These are phyloP conservation scores for Ectemnius continuus DNA, from an alignment of 2,888 invertebrate genomes.

Conservation along the genomic window DNA sequence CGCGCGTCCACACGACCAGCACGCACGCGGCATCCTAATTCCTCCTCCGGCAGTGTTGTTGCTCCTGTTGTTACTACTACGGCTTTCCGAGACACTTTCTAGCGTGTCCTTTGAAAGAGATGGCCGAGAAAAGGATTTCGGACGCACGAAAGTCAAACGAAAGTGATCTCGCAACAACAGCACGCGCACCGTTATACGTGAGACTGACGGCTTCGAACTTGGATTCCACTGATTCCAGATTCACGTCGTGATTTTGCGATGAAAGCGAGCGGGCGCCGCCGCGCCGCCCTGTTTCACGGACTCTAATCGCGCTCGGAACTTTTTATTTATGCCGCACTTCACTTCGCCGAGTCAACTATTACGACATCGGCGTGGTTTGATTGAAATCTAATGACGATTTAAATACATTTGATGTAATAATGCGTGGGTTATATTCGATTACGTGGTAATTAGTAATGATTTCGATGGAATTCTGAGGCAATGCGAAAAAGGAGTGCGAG, in stretches of 20 bases:
- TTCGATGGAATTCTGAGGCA: neutral
- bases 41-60: slow-evolving; percentile 31
- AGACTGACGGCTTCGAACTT: neutral
- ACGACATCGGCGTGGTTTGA: neutral
- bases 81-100: slow-evolving; percentile 56
- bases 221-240: slow-evolving; percentile 50
- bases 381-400: too few relatives aligned
- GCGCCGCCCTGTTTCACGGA: too few relatives aligned
- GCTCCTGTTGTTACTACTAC: slow-evolving; percentile 37
- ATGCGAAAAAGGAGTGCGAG: neutral
- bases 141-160: slow-evolving; percentile 65
- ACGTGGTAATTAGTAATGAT: neutral
- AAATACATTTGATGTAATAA: neutral
- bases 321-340: too few relatives aligned
- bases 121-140: slow-evolving; percentile 41
- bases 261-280: slow-evolving; percentile 55
- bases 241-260: slow-evolving; percentile 52
- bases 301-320: too few relatives aligned
- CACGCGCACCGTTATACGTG: neutral
- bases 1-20: slow-evolving; percentile 44
- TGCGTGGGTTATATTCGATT: neutral
- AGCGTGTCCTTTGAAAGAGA: slow-evolving; percentile 36
- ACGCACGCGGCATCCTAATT: slow-evolving; percentile 43
- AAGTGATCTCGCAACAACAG: slow-evolving; percentile 64
- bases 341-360: slow-evolving; percentile 24